Evolutionary conservation across 2,113 vertebrate genomes (phyloP), one percentile per base, ranked within the genome.

Genomic region (Thymallus thymallus): DNA sequence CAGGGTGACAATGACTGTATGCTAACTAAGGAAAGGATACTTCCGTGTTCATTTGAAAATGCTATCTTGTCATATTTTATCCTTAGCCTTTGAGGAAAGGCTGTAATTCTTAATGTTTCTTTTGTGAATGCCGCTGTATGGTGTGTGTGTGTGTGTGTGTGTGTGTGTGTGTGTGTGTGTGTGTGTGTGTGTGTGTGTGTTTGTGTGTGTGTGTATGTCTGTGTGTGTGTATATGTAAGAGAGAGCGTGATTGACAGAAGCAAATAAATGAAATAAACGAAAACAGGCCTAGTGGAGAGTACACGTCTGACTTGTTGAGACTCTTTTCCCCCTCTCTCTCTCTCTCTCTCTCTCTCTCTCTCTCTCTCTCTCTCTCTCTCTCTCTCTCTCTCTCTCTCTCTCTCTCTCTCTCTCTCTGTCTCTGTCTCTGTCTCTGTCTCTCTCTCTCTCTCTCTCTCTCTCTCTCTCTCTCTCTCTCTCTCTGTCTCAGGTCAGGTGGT

Each of bases 41-140:
- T 24, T 76, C 41, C 6, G 1, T 63, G 22, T 73, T 72, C 69
- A 76, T 63, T 14, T 35, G 14, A 23, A 76, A 62, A 58, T 69
- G 16, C 35, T 22, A 23, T 41, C 62, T 74, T 68, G 68, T 75
- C 77, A 79, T 79, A 78, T 83, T 80, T 76, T 69, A 88, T 79
- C 55, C 9, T 30, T 48, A 14, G n/a, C n/a, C n/a, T n/a, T n/a
- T n/a, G n/a, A n/a, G n/a, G n/a, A n/a, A n/a, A n/a, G n/a, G n/a
- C n/a, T n/a, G n/a, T n/a, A n/a, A n/a, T n/a, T n/a, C n/a, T n/a
- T n/a, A n/a, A n/a, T n/a, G n/a, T n/a, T n/a, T n/a, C n/a, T n/a
- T n/a, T n/a, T n/a, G n/a, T n/a, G n/a, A n/a, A n/a, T n/a, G n/a
- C n/a, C n/a, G n/a, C n/a, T n/a, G n/a, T n/a, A n/a, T n/a, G n/a